Evolutionary conservation across 1,140 invertebrate genomes (phyloP).

Genomic region (Lepeophtheirus salmonis): DNA sequence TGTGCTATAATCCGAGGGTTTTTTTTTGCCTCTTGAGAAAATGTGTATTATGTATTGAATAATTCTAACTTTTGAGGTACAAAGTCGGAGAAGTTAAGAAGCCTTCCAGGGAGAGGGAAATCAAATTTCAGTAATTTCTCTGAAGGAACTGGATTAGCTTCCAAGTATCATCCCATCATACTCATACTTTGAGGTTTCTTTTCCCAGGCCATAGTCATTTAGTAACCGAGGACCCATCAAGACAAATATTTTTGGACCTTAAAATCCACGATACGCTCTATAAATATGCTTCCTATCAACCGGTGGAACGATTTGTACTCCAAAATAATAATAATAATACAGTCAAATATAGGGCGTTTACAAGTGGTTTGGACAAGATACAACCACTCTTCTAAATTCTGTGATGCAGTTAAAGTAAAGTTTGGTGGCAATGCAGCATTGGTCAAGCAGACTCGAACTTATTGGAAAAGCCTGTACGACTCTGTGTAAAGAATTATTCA

Average conservation of each 20-base stretch:
- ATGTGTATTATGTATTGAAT: slow-evolving; percentile 43
- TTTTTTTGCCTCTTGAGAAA: slow-evolving; percentile 58
- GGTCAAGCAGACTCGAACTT: neutral
- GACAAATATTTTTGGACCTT: slow-evolving; percentile 53
- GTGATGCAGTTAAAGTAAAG: neutral
- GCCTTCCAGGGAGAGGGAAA: slow-evolving; percentile 17
- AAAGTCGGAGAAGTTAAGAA: slow-evolving; percentile 17
- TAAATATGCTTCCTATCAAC: slow-evolving; percentile 53
- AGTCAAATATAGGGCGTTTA: neutral
- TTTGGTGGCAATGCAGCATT: neutral
- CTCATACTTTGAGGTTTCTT: slow-evolving; percentile 54
- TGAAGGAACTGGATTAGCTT: slow-evolving; percentile 52
- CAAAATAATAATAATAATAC: neutral
- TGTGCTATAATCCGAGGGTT: slow-evolving; percentile 61
- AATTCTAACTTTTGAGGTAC: slow-evolving; percentile 24
- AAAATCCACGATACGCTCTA: slow-evolving; percentile 40
- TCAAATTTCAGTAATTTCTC: neutral
- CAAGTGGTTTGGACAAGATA: neutral
- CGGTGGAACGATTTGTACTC: neutral
- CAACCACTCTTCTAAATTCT: neutral
- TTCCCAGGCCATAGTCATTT: slow-evolving; percentile 72
- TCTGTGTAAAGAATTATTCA: neutral
- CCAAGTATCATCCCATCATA: slow-evolving; percentile 18
- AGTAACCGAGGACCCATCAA: slow-evolving; percentile 63
- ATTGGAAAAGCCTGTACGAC: neutral